These are phyloP conservation scores for Potamilus streckersoni DNA, from an alignment of 1,140 invertebrate species.

Conservation along the genomic window DNA sequence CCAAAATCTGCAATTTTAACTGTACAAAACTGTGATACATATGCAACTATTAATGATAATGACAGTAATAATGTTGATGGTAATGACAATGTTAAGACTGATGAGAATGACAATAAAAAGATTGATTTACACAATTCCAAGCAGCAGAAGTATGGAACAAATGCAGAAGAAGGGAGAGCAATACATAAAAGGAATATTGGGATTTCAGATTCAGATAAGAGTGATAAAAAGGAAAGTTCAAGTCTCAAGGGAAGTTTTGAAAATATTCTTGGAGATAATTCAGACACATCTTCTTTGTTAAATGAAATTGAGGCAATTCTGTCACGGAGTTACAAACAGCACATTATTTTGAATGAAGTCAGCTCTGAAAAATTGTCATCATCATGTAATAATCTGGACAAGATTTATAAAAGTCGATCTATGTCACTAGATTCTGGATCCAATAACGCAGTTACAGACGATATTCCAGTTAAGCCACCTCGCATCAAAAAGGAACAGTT, in stretches of 20 bases:
- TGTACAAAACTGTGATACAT: not conserved
- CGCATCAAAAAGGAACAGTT: slow-evolving; percentile 27
- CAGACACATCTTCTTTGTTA: slow-evolving; percentile 24
- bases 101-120: not conserved
- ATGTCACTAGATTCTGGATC: slow-evolving; percentile 17
- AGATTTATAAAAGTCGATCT: slow-evolving; percentile 7
- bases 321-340: slow-evolving; percentile 27
- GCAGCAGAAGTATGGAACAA: not conserved
- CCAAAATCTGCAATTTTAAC: too few relatives aligned
- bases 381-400: not conserved
- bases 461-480: slow-evolving; percentile 16
- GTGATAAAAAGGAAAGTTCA: not conserved
- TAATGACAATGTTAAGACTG: slow-evolving; percentile 5
- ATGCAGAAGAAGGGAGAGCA: not conserved
- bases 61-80: too few relatives aligned
- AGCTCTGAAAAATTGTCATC: slow-evolving; percentile 24
- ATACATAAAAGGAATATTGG: not conserved
- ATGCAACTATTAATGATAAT: slow-evolving; percentile 8
- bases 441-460: not conserved
- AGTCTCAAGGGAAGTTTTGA: slow-evolving; percentile 11
- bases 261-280: slow-evolving; percentile 19
- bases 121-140: not conserved
- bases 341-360: slow-evolving; percentile 11
- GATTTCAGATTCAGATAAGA: not conserved
- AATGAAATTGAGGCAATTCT: slow-evolving; percentile 35